Base-by-base conservation (phyloP, 2,888 invertebrate species). In the Ophioninae sp. region DNA sequence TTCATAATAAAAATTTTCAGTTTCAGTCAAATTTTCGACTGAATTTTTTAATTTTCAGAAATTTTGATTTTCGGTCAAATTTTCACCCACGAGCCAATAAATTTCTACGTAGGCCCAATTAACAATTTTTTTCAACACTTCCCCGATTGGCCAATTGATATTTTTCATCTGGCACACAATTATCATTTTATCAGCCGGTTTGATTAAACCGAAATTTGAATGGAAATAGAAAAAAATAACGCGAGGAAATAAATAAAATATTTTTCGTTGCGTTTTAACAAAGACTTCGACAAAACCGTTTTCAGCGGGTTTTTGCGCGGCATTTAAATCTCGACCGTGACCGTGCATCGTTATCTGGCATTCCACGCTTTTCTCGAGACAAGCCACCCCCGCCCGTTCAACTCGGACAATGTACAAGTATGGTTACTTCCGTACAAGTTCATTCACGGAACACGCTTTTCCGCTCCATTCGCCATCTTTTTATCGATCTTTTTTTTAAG, bases 331-430 rank as follows among this genome's bases (percentile, higher is more conserved):
- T 61, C 78, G 81, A 63, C 74, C 84, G 84, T 84, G 85, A 80
- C 84, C 81, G 74, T 41, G 86, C 83, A 85, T 87, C 83, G 80
- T 85, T 83, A 85, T 85, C 78, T 71, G 80, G 80, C 80, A 73
- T 85, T 86, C 51, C 69, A 51, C 63, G 68, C n/a, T 30, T 51
- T 20, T 20, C 78, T 51, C 64, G 41, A n/a, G 22, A n/a, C 67
- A 10, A 41, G 22, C 20, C 63, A 6, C 39, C 13, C 8, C 37
- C 61, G 20, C 23, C 22, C 1, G 5, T 51, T 37, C 9, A 23
- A n/a, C 44, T 23, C 69, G 7, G 6, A 44, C 67, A 8, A 44
- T 63, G n/a, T 63, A n/a, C 44, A 13, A 41, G 30, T 2, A 10
- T n/a, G 10, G 23, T 51, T n/a, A 20, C 41, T 17, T 61, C 8